Percentiles rank a stretch among this genome's conserved stretches.
These are phyloP conservation scores for Bemisia tabaci DNA, from an alignment of 1,140 invertebrate species.

Conservation along the genomic window DNA sequence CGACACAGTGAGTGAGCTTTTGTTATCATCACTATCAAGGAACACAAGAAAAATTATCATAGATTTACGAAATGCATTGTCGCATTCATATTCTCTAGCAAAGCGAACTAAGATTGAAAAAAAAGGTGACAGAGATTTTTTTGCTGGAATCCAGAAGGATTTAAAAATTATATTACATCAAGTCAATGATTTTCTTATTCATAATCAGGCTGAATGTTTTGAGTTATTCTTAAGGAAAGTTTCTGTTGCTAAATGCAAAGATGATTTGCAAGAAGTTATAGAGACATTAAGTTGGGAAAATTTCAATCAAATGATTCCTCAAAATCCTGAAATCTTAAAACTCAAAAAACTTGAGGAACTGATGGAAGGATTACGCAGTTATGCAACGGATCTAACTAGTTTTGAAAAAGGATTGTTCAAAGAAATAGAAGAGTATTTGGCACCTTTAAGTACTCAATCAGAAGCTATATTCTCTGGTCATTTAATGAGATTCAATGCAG, in stretches of 20 bases:
- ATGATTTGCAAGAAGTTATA: not conserved
- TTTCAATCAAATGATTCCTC: not conserved
- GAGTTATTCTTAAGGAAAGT: not conserved
- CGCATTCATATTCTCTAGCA: not conserved
- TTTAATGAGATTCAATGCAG: not conserved
- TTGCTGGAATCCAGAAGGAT: not conserved
- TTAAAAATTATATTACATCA: not conserved
- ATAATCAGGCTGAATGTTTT: not conserved
- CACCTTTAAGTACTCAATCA: not conserved
- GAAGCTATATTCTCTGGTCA: not conserved
- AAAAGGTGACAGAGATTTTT: not conserved
- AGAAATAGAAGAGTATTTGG: not conserved
- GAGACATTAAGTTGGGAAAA: not conserved
- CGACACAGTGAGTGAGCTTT: not conserved
- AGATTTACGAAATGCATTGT: constrained; percentile 3
- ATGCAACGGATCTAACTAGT: not conserved
- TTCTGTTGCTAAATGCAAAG: not conserved
- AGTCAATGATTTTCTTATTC: not conserved
- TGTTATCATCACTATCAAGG: not conserved
- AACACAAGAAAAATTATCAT: not conserved
- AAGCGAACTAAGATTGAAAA: constrained; percentile 6
- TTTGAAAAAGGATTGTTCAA: not conserved
- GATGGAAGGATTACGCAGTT: not conserved
- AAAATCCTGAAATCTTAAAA: not conserved
- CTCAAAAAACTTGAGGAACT: constrained; percentile 2